A percentile compares a stretch with the other conserved stretches of the same genome.
Evolutionary conservation across 2,888 invertebrate species (phyloP).

Genomic region (Lasius fuliginosus): DNA sequence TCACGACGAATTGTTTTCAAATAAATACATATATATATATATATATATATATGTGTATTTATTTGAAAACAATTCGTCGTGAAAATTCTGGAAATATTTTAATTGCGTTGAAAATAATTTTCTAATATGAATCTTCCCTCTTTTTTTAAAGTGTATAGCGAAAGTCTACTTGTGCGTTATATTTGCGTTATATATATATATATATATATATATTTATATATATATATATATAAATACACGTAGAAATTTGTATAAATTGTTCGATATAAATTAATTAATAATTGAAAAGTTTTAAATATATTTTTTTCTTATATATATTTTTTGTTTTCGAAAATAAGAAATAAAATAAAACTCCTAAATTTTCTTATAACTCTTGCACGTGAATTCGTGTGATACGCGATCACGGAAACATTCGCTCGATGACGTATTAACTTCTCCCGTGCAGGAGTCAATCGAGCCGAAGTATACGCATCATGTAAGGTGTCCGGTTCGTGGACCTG

Average conservation of each 20-base stretch:
- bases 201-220: too few species aligned
- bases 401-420: neutral
- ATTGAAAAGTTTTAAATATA: constrained; percentile 1
- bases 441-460: constrained; percentile 33
- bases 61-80: neutral
- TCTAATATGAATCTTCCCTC: neutral
- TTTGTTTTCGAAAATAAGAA: neutral
- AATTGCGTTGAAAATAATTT: neutral
- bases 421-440: constrained; percentile 38
- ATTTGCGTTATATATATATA: too few species aligned
- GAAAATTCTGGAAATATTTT: neutral
- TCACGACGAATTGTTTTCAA: neutral
- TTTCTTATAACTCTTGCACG: constrained; percentile 4
- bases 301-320: neutral
- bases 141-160: constrained; percentile 2
- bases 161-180: constrained; percentile 2
- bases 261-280: neutral
- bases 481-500: constrained; percentile 61
- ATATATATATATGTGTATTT: too few species aligned
- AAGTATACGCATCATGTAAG: constrained; percentile 64
- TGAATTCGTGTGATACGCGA: neutral
- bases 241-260: constrained; percentile 10
- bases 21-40: neutral
- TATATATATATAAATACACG: neutral
- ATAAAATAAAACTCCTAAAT: neutral